These are phyloP conservation scores for Heterohyrax brucei DNA, from an alignment of 2,797 vertebrate genomes.

Conservation along the genomic window DNA sequence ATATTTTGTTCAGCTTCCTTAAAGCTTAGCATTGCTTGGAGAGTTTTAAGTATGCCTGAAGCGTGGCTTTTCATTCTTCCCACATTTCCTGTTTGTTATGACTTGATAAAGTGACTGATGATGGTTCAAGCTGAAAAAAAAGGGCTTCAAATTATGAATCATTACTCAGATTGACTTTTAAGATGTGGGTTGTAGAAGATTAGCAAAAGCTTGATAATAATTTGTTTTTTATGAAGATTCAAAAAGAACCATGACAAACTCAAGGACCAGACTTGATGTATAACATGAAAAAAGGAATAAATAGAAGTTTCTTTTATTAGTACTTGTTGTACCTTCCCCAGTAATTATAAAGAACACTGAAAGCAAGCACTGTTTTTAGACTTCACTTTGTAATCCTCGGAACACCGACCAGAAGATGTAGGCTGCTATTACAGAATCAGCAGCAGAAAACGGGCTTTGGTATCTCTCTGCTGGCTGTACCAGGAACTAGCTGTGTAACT, in stretches of 20 bases:
- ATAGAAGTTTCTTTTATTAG: neutral
- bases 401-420: neutral
- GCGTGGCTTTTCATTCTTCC: slow-evolving; percentile 35
- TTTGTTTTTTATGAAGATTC: slow-evolving; percentile 38
- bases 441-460: neutral
- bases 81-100: slow-evolving; percentile 35
- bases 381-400: neutral
- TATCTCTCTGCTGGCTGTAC: neutral
- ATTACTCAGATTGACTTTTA: slow-evolving; percentile 48
- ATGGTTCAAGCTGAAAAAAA: neutral
- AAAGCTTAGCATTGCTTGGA: slow-evolving; percentile 8
- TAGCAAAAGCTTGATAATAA: slow-evolving; percentile 16
- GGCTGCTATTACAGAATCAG: neutral
- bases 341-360: slow-evolving; percentile 2
- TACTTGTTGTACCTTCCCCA: neutral
- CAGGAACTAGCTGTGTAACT: neutral
- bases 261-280: neutral
- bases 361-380: slow-evolving; percentile 12
- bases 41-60: slow-evolving; percentile 43
- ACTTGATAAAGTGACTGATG: neutral
- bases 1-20: slow-evolving; percentile 60
- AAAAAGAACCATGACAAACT: slow-evolving; percentile 16
- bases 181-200: neutral
- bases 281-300: slow-evolving; percentile 3
- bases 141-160: neutral